Conservation (phyloP, 2,888 invertebrate species). For the Dicyrtoma fusca region DNA sequence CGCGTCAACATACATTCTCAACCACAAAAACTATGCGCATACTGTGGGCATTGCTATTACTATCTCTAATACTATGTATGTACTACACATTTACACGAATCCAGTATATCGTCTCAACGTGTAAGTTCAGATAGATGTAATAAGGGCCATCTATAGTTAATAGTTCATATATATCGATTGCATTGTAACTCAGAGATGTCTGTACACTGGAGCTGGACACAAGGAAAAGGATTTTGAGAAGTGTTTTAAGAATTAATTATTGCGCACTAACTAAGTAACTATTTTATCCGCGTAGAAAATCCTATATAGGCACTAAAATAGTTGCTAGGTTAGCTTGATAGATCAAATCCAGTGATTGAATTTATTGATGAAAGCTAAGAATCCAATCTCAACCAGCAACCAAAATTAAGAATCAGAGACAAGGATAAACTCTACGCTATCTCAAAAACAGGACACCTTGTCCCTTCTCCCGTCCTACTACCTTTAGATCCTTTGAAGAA, state of each 20-base stretch:
- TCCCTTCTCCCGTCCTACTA: neutral
- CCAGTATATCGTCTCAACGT: too few relatives aligned
- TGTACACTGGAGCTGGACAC: neutral
- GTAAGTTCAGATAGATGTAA: too few relatives aligned
- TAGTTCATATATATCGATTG: too few relatives aligned
- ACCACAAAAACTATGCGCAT: too few relatives aligned
- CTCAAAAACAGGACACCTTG: too few relatives aligned
- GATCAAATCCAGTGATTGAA: conserved; percentile 32
- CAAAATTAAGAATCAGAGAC: too few relatives aligned
- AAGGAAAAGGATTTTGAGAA: conserved; percentile 7
- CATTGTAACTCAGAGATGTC: too few relatives aligned
- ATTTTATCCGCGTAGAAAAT: conserved; percentile 26
- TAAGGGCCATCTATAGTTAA: too few relatives aligned
- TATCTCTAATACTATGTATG: neutral
- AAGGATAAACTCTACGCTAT: too few relatives aligned
- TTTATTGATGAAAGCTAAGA: conserved; percentile 27
- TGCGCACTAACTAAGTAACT: neutral
- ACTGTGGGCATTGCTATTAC: neutral
- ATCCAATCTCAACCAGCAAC: neutral
- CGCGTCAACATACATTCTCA: neutral
- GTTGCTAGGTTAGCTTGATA: conserved; percentile 28
- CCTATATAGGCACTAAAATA: conserved; percentile 9
- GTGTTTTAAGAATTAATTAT: conserved; percentile 14
- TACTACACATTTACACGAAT: too few relatives aligned
- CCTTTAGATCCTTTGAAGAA: neutral